phyloP scores from a whole-genome alignment of 2,113 vertebrate species.

The Tautogolabrus adspersus region DNA sequence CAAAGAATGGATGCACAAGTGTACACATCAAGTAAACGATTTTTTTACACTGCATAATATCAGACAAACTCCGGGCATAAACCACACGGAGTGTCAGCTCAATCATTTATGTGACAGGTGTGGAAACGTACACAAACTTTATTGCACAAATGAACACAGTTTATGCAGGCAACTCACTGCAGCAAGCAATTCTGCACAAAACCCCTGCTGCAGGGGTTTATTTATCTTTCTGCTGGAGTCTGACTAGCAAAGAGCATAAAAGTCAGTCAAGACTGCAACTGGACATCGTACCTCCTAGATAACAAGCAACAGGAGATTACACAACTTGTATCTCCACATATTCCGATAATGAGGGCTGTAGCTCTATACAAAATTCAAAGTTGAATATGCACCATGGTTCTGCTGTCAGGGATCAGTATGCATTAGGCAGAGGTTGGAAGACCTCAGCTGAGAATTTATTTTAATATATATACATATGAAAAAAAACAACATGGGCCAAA shows the following conservation, averaged over 20 bases:
- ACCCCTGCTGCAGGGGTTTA: background rate
- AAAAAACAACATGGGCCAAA: background rate
- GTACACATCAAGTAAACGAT: background rate
- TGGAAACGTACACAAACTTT: constrained; percentile 8
- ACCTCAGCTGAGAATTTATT: constrained; percentile 2
- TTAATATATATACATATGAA: constrained; percentile 1
- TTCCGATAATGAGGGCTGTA: background rate
- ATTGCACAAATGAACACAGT: constrained; percentile 4
- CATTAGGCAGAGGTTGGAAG: background rate
- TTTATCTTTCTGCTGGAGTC: constrained; percentile 1
- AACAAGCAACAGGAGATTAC: background rate
- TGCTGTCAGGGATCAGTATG: background rate
- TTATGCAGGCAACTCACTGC: constrained; percentile 8
- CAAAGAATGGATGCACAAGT: background rate
- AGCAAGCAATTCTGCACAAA: constrained; percentile 11
- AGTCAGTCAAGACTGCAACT: background rate
- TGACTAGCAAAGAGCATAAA: background rate
- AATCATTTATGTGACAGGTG: constrained; percentile 3
- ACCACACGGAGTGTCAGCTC: constrained; percentile 6
- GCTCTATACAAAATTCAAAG: background rate
- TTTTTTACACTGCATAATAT: background rate
- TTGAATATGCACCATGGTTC: background rate
- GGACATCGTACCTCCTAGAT: background rate
- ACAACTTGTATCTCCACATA: background rate
- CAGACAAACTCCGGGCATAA: constrained; percentile 1